Base-by-base conservation (phyloP, 2,797 vertebrate genomes). In the Allobates femoralis region DNA sequence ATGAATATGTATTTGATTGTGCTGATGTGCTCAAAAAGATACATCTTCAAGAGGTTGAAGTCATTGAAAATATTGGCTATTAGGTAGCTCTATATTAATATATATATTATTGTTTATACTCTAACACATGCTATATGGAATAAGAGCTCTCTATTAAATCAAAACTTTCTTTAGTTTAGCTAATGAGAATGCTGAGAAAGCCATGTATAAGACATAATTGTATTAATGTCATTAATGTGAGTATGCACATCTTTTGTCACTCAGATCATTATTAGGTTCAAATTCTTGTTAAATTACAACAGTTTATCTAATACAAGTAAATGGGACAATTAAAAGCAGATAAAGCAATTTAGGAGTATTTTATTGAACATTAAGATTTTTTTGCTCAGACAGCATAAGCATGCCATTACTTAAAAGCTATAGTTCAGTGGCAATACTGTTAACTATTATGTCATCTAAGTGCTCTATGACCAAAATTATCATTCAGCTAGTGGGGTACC, bases 141-240 rank as follows among this genome's bases (percentile, higher is more conserved):
- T 55, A 55, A 55, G 55, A 46, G 32, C 26, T 81, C 64, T 26
- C 55, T 53, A 23, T 2, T 66, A 19, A 58, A 32, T 55, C 71
- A 26, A 56, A 58, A 79, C 30, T 11, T 85, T 60, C 53, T 74
- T 74, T 75, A 60, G 79, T 23, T 56, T 75, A 75, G 66, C 60
- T 62, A 75, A 79, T 80, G 55, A 81, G 84, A 86, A 86, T 73
- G 58, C 56, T 77, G 77, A 80, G 0, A 58, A 55, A 86, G 66
- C 77, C 66, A 69, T 85, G 84, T 53, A 66, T 41, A 76, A 86
- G 75, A 66, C 78, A 86, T 74, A 81, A 86, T 81, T 81, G 66
- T 79, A 79, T 79, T 79, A 67, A 76, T 56, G 69, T 85, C n/a
- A 79, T 79, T 85, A 76, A 69, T 58, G 30, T 58, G 53, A 81